A percentile compares a stretch with the other conserved stretches of the same genome.
phyloP scores from a whole-genome alignment of 2,113 vertebrate genomes.

The Eulemur macaco region DNA sequence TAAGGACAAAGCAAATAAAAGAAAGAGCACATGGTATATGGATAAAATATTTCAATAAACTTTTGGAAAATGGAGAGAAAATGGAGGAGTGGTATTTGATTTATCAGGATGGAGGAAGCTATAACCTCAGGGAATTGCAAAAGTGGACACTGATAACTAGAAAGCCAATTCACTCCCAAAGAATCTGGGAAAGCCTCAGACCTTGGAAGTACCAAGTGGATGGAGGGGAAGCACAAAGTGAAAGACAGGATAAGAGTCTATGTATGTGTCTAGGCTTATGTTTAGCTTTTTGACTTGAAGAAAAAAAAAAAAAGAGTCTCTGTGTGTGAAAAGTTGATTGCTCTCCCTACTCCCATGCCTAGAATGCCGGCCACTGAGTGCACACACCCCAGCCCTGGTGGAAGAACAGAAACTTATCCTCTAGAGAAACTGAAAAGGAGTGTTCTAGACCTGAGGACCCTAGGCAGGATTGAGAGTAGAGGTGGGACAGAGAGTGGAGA shows the following conservation, averaged over 20 bases:
- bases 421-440: background rate
- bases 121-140: background rate
- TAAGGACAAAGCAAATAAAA: conserved; percentile 1
- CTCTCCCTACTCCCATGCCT: background rate
- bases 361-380: background rate
- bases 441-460: background rate
- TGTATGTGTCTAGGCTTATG: background rate
- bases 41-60: background rate
- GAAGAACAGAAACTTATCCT: background rate
- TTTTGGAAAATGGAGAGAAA: background rate
- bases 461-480: background rate
- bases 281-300: too few relatives aligned
- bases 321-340: background rate
- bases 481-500: background rate
- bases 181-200: background rate
- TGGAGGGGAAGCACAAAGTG: background rate
- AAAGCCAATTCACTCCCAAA: background rate
- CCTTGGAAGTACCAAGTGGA: background rate
- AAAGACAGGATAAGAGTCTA: background rate
- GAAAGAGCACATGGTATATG: background rate
- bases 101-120: background rate
- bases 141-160: background rate
- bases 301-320: background rate
- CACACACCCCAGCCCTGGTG: background rate
- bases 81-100: background rate